These are phyloP conservation scores for Gavialis gangeticus DNA, from an alignment of 2,113 vertebrate species.

Conservation along the genomic window DNA sequence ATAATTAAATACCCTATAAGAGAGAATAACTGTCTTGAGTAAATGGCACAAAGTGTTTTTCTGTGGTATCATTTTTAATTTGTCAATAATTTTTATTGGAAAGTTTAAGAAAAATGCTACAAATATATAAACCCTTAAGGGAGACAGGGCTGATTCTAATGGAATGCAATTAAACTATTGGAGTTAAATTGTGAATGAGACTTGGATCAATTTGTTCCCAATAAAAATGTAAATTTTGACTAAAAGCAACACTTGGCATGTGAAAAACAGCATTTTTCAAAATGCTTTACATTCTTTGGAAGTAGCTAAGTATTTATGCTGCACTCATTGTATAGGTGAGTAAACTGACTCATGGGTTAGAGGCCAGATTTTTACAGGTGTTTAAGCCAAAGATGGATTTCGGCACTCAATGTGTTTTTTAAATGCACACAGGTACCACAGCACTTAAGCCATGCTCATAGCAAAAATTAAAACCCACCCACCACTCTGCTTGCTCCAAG, in stretches of 20 bases:
- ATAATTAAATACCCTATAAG: neutral
- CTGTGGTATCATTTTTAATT: neutral
- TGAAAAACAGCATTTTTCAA: neutral
- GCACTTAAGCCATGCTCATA: neutral
- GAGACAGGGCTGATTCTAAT: neutral
- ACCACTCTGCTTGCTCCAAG: too few species aligned
- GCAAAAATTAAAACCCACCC: too few species aligned
- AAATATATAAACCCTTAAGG: neutral
- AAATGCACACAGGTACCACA: neutral
- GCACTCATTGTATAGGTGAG: neutral
- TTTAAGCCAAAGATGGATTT: neutral
- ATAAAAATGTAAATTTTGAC: neutral
- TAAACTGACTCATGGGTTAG: neutral
- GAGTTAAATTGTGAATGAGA: neutral
- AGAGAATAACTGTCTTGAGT: conserved; percentile 9
- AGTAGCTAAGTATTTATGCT: neutral
- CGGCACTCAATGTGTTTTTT: neutral
- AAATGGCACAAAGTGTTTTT: neutral
- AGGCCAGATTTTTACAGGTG: neutral
- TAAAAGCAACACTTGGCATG: neutral
- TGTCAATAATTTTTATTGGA: conserved; percentile 23
- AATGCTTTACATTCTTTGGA: neutral
- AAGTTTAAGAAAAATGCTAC: neutral
- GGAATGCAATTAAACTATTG: neutral
- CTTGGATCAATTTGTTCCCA: neutral